Conservation (phyloP, 2,113 vertebrate species). For the Leucosticte australis region DNA sequence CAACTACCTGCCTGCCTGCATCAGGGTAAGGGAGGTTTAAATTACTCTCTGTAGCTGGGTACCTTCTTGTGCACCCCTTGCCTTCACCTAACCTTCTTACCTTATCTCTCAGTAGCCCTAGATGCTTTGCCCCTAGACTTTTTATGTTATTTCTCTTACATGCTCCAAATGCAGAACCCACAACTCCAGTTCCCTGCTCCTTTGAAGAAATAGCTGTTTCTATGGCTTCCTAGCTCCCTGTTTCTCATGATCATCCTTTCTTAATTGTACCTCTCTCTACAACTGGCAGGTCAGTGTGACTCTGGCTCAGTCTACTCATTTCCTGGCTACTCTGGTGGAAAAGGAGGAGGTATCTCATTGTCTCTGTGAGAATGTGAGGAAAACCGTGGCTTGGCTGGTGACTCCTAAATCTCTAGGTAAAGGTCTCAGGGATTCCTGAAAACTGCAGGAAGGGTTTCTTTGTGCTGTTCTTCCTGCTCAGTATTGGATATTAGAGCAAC, state of each 20-base stretch:
- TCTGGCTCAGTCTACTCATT: constrained; percentile 55
- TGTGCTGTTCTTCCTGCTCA: background rate
- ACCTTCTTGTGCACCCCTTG: background rate
- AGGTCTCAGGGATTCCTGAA: background rate
- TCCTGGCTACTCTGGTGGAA: constrained; percentile 3
- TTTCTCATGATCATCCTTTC: background rate
- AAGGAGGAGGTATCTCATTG: constrained; percentile 57
- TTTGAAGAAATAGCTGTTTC: background rate
- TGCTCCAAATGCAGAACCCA: background rate
- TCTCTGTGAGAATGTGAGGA: constrained; percentile 60
- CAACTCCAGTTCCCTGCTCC: background rate
- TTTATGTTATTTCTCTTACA: background rate
- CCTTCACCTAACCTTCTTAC: background rate
- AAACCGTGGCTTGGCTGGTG: constrained; percentile 71
- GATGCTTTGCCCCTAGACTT: background rate
- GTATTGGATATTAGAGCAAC: background rate
- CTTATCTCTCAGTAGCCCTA: background rate
- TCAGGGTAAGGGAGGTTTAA: constrained; percentile 77
- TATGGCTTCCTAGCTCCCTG: background rate
- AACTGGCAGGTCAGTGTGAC: constrained; percentile 59
- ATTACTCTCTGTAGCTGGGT: background rate
- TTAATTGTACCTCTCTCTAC: background rate
- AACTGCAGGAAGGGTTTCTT: background rate
- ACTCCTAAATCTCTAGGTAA: constrained; percentile 74
- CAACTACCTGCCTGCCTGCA: constrained; percentile 82